Evolutionary conservation across 2,797 vertebrate species (phyloP).

Genomic region (Emydoidea blandingii): DNA sequence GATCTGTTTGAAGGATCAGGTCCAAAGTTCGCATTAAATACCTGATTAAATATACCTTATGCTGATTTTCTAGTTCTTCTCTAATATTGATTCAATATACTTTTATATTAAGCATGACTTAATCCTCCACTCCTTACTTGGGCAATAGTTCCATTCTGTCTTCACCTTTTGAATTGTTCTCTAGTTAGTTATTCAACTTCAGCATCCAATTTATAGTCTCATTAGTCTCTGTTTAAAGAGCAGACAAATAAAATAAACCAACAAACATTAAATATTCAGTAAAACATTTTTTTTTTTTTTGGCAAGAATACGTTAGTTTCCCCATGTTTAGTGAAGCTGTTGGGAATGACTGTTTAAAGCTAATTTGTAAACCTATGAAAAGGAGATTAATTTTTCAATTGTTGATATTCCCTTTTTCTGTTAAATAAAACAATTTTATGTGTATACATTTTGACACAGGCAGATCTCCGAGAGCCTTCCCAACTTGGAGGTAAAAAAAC

Average conservation of each 20-base stretch:
- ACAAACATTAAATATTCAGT: neutral
- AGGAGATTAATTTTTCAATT: neutral
- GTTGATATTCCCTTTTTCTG: neutral
- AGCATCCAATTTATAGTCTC: neutral
- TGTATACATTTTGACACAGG: neutral
- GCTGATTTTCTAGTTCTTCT: neutral
- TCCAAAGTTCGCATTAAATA: neutral
- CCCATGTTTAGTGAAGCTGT: neutral
- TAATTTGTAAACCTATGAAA: neutral
- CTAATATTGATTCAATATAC: neutral
- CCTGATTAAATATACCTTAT: neutral
- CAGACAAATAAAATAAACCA: neutral
- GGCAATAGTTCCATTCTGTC: neutral
- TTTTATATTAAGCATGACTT: neutral
- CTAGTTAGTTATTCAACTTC: neutral
- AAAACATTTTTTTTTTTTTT: neutral
- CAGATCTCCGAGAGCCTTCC: neutral
- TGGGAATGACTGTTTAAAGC: neutral
- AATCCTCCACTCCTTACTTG: neutral
- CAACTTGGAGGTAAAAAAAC: neutral
- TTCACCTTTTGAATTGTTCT: neutral
- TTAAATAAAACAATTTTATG: neutral
- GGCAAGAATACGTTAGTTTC: accelerated
- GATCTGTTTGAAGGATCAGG: neutral
- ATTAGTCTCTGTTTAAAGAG: neutral